Base-by-base conservation (phyloP, 2,113 vertebrate species). In the Columba janthina region DNA sequence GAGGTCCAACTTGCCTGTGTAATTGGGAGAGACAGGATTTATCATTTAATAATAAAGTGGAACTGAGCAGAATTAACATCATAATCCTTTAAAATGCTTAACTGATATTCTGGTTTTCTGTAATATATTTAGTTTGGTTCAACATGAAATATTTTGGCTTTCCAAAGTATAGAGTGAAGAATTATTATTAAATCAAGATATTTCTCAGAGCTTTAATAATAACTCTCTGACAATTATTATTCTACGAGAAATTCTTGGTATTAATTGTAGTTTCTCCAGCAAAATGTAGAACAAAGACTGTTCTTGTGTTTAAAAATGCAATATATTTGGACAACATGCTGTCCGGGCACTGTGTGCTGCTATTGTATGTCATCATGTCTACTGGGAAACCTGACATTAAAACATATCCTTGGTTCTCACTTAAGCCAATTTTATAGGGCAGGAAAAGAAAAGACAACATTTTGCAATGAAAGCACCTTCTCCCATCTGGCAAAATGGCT, bases 401-500 rank as follows among this genome's bases (percentile, higher is more conserved):
- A 98, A 98, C 97, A 94, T 97, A 98, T 98, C 97, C 97, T 98
- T 98, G 98, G 97, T 98, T 98, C 97, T 98, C 98, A 98, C 98
- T 98, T 99, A 98, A 98, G 98, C 97, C 97, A 98, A 97, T 98
- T 98, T 98, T 98, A 97, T 98, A 98, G 98, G 98, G 97, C 97
- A 98, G 97, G 91, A 94, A 97, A 97, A 98, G 98, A 98, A 98
- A 98, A 98, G 97, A 98, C 98, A 98, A 98, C 98, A 97, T 98
- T 98, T 98, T 98, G 99, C 98, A 98, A 98, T 97, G 98, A 98
- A 98, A 98, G 98, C 98, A 98, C 98, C 98, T 98, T 98, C 98
- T 98, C 98, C 99, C 99, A 99, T 99, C 99, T 99, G 99, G 99
- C 98, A 98, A 98, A 99, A 99, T 99, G 99, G 98, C 98, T 98